phyloP scores from a whole-genome alignment of 1,140 invertebrate species.

The Diuraphis noxia region DNA sequence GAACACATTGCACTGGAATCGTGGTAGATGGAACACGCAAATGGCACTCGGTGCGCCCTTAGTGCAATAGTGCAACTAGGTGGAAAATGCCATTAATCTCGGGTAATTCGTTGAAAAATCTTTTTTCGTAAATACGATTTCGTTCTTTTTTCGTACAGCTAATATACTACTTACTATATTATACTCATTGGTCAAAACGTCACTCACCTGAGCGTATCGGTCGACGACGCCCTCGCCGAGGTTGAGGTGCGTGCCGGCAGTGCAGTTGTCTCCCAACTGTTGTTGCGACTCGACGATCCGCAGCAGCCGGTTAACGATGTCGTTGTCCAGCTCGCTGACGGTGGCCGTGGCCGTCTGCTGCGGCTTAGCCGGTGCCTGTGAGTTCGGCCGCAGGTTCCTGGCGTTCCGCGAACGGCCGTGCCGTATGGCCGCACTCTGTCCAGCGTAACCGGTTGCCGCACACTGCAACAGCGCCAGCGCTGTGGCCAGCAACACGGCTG shows the following conservation, averaged over 20 bases:
- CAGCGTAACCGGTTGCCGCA: neutral
- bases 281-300: constrained; percentile 89
- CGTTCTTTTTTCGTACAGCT: too few relatives aligned
- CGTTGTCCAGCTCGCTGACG: constrained; percentile 58
- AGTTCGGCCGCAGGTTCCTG: neutral
- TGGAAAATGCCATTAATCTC: too few relatives aligned
- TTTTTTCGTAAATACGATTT: too few relatives aligned
- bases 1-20: too few relatives aligned
- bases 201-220: constrained; percentile 81
- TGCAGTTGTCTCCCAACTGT: constrained; percentile 85
- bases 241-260: constrained; percentile 85
- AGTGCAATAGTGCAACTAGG: too few relatives aligned
- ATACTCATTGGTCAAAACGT: neutral
- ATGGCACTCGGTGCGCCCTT: too few relatives aligned
- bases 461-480: neutral
- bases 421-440: constrained; percentile 7
- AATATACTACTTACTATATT: too few relatives aligned
- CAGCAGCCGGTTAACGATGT: constrained; percentile 85
- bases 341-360: neutral
- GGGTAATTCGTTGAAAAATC: too few relatives aligned
- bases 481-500: neutral
- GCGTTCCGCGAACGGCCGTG: constrained; percentile 39
- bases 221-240: constrained; percentile 92
- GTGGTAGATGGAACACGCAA: too few relatives aligned
- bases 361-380: neutral